These are phyloP conservation scores for Unio delphinus DNA, from an alignment of 2,888 invertebrate species.

Conservation along the genomic window DNA sequence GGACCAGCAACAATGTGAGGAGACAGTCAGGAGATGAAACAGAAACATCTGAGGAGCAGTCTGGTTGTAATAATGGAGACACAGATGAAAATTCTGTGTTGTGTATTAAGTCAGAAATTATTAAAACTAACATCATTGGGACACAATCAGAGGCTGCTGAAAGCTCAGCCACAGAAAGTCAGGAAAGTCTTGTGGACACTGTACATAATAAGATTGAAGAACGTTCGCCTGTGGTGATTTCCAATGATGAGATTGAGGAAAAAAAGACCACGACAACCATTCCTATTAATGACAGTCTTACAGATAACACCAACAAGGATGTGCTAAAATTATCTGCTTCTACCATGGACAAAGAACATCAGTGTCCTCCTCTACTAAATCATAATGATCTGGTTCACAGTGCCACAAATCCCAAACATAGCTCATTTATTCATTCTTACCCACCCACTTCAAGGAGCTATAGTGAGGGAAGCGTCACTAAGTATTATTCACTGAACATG, in stretches of 20 bases:
- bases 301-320: no score
- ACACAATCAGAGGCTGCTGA: no score
- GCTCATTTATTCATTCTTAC: no score
- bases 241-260: no score
- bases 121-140: background rate
- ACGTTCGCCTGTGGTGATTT: no score
- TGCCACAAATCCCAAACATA: background rate
- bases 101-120: background rate
- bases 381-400: background rate
- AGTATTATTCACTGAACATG: conserved; percentile 12
- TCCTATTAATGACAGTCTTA: no score
- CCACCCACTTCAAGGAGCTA: no score
- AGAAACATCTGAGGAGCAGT: background rate
- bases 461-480: background rate
- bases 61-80: background rate
- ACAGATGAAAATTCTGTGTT: background rate
- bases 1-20: background rate
- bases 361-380: background rate
- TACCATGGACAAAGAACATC: background rate
- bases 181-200: no score
- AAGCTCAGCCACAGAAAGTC: no score
- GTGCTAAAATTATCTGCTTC: no score
- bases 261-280: no score
- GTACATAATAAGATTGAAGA: no score
- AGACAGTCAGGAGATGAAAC: background rate